Percentiles rank a stretch among this genome's conserved stretches.
Evolutionary conservation across 2,113 vertebrate species (phyloP).

Genomic region (Phyllopteryx taeniolatus): DNA sequence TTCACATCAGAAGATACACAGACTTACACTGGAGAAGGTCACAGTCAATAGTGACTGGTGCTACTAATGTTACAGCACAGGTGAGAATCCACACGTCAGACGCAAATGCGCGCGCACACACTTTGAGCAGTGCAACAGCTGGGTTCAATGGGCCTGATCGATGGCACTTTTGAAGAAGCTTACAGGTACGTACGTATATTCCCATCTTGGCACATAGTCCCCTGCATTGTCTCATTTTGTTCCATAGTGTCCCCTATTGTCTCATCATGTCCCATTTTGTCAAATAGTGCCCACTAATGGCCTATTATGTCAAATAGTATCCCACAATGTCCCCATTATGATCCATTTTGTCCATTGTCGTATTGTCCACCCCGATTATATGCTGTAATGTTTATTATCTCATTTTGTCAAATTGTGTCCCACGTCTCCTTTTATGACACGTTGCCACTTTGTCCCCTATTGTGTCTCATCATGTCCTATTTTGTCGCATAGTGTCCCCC

Average conservation of each 20-base stretch:
- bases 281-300: no score
- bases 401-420: no score
- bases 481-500: no score
- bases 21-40: conserved; percentile 61
- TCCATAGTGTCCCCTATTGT: background rate
- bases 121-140: conserved; percentile 34
- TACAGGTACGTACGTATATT: background rate
- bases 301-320: no score
- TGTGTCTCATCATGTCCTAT: no score
- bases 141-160: conserved; percentile 56
- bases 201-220: background rate
- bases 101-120: conserved; percentile 41
- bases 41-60: conserved; percentile 41
- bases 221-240: no score
- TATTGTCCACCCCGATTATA: no score
- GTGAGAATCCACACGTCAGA: conserved; percentile 11
- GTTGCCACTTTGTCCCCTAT: no score
- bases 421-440: no score
- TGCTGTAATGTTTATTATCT: no score
- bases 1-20: conserved; percentile 55
- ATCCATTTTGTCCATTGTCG: no score
- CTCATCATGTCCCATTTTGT: background rate
- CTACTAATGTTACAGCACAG: conserved; percentile 27
- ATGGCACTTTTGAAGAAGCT: conserved; percentile 47
- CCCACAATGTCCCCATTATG: no score